Conservation (phyloP, 2,888 invertebrate species). For the Callyntrura sp. region DNA sequence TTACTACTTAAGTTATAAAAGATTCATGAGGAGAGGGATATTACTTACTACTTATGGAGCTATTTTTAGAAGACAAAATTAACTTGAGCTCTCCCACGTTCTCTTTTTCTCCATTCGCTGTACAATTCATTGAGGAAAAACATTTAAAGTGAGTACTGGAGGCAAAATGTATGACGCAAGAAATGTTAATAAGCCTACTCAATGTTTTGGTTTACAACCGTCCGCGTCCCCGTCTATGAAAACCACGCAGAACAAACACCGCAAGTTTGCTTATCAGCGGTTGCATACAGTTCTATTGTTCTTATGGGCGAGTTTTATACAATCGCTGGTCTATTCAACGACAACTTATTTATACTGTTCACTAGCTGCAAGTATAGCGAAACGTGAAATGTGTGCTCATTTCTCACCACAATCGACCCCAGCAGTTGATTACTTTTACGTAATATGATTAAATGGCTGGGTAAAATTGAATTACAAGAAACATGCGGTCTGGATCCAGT, state of each 20-base stretch:
- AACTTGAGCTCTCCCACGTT: constrained; percentile 1
- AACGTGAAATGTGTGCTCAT: no score
- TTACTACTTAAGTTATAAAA: constrained; percentile 24
- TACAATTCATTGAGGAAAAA: constrained; percentile 31
- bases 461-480: no score
- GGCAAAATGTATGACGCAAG: constrained; percentile 37
- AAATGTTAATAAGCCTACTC: constrained; percentile 35
- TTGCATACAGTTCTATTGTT: no score
- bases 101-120: not conserved
- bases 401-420: no score
- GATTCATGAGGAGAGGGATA: constrained; percentile 22
- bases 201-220: not conserved
- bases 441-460: no score
- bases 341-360: no score
- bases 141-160: not conserved
- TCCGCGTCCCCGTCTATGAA: not conserved
- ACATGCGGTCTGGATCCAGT: no score
- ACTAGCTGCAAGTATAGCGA: no score
- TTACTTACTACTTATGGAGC: not conserved
- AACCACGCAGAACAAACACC: not conserved
- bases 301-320: no score
- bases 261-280: no score
- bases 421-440: no score
- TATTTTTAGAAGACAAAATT: constrained; percentile 50
- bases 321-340: no score